Evolutionary conservation across 2,797 vertebrate genomes (phyloP).

Genomic region (Sparidentex hasta): DNA sequence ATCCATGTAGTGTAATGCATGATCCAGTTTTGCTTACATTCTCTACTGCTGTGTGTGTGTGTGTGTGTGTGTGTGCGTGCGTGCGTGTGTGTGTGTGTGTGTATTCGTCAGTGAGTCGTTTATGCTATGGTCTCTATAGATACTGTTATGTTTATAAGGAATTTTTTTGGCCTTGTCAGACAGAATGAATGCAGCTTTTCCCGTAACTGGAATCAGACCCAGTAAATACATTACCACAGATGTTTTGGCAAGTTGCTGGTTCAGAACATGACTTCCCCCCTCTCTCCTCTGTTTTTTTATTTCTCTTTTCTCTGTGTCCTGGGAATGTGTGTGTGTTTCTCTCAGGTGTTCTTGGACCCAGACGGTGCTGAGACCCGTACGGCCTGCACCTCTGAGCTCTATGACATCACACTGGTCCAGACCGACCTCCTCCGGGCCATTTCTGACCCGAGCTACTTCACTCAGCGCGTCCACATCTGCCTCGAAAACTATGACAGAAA

Average conservation of each 20-base stretch:
- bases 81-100: background rate
- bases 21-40: no score
- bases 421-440: slow-evolving; percentile 91
- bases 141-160: no score
- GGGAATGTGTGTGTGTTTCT: background rate
- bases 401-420: slow-evolving; percentile 89
- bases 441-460: slow-evolving; percentile 88
- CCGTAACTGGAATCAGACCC: background rate
- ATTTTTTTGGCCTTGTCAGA: background rate
- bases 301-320: background rate
- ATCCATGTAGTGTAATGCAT: no score
- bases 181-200: background rate
- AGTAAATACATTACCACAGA: background rate
- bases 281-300: background rate
- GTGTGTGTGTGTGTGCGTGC: no score
- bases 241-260: background rate
- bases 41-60: no score
- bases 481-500: slow-evolving; percentile 90
- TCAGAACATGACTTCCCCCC: background rate
- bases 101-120: background rate
- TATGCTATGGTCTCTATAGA: background rate
- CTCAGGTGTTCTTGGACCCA: slow-evolving; percentile 83
- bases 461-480: slow-evolving; percentile 83
- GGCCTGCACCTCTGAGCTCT: slow-evolving; percentile 86
- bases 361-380: slow-evolving; percentile 74